Conservation (phyloP, 2,113 vertebrate genomes). For the Melanerpes aurifrons region DNA sequence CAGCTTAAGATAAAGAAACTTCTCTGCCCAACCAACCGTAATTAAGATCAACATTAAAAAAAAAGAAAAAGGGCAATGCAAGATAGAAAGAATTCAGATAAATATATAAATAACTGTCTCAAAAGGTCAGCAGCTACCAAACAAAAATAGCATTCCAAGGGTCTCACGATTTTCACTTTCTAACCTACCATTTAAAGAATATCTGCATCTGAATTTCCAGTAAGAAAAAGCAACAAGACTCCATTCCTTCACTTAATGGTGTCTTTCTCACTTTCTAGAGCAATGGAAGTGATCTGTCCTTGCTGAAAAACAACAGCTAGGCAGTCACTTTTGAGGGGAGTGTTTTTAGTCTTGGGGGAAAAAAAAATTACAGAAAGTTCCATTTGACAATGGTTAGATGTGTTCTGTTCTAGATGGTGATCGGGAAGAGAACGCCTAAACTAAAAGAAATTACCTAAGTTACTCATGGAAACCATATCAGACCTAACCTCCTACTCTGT, state of each 20-base stretch:
- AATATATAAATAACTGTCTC: not conserved
- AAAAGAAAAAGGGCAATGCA: not conserved
- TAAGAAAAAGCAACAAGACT: not conserved
- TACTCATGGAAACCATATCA: not conserved
- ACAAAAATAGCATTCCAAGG: accelerated
- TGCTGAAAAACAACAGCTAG: not conserved
- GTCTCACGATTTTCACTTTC: not conserved
- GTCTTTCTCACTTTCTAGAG: not conserved
- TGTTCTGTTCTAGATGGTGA: accelerated
- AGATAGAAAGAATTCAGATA: not conserved
- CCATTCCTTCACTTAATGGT: not conserved
- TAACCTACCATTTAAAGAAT: not conserved
- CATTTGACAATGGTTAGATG: not conserved
- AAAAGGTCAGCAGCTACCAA: not conserved
- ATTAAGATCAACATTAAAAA: not conserved
- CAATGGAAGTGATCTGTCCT: not conserved
- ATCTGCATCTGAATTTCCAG: not conserved
- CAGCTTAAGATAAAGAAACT: conserved; percentile 44
- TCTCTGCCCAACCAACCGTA: conserved; percentile 23
- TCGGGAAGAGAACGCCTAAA: not conserved
- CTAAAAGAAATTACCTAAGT: not conserved
- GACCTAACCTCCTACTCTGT: not conserved
- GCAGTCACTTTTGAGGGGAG: not conserved
- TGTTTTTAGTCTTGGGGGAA: accelerated
- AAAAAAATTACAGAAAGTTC: not conserved